Evolutionary conservation across 2,113 vertebrate species (phyloP).

Genomic region (Bostrychus sinensis): DNA sequence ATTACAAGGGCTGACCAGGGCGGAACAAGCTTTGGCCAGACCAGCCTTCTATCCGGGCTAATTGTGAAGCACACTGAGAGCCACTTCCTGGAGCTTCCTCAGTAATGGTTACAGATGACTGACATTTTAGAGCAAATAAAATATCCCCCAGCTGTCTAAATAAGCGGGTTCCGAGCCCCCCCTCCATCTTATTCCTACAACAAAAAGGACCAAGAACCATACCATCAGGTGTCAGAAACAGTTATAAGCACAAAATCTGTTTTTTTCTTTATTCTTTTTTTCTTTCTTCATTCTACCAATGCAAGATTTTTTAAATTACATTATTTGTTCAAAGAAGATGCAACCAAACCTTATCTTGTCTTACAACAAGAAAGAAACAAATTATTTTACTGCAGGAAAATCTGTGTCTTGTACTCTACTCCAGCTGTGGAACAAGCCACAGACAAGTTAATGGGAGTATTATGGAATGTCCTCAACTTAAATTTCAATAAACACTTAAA

Average conservation of each 20-base stretch:
- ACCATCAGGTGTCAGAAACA: slow-evolving; percentile 1
- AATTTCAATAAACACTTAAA: slow-evolving; percentile 78
- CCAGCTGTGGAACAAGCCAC: slow-evolving; percentile 48
- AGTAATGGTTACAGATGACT: slow-evolving; percentile 66
- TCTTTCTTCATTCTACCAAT: not conserved
- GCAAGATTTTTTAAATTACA: not conserved
- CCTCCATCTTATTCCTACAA: slow-evolving; percentile 40
- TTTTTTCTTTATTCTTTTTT: too few species aligned
- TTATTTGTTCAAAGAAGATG: not conserved
- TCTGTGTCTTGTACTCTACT: slow-evolving; percentile 39
- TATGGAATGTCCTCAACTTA: slow-evolving; percentile 66
- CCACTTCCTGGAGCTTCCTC: slow-evolving; percentile 77
- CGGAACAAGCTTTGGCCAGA: slow-evolving; percentile 58
- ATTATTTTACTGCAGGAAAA: slow-evolving; percentile 16
- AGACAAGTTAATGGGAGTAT: slow-evolving; percentile 77
- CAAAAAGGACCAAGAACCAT: slow-evolving; percentile 19
- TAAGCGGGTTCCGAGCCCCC: slow-evolving; percentile 46
- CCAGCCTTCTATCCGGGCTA: slow-evolving; percentile 62
- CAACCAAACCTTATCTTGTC: not conserved
- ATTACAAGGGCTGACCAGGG: slow-evolving; percentile 64
- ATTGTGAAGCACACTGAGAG: slow-evolving; percentile 67
- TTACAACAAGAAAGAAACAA: not conserved
- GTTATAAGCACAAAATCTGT: not conserved
- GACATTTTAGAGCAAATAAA: slow-evolving; percentile 69
- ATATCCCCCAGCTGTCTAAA: slow-evolving; percentile 80